Evolutionary conservation across 2,888 invertebrate genomes (phyloP), one percentile per base, ranked within the genome.

Genomic region (Cabera pusaria): DNA sequence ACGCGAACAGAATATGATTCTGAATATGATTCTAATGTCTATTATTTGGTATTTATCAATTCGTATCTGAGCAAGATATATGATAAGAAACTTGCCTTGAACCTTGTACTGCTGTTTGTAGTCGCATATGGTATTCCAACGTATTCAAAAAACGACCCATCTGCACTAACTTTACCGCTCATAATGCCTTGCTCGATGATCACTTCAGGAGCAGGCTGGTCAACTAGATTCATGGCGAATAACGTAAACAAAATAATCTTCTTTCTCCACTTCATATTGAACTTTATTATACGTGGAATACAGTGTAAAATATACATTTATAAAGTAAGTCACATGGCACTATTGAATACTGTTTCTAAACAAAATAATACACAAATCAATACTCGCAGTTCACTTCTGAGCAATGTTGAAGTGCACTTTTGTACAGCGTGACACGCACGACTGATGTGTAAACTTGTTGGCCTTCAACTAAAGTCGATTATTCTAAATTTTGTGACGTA

Each of bases 41-140:
- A 14, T 14, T 14, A 14, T 14, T 3, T 14, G 4, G 4, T 4
- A 4, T 14, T 14, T 4, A n/a, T 14, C 4, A 14, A 14, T 14
- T 14, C 3, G 4, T 4, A 14, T 14, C 14, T 14, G 3, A 14
- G 2, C 4, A 14, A 3, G 14, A 14, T 14, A 14, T 14, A 39
- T 25, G 34, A 22, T 44, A 33, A 29, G 3, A 39, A 35, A 55
- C 62, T 54, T 38, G 86, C 87, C 78, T 84, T 72, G 63, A 86
- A 86, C 52, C 84, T 64, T 16, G 65, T 72, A 18, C 56, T 72
- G 23, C 62, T 72, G 34, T 76, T 79, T 8, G 70, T 64, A 1
- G 75, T 74, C 5, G 78, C 85, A 31, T 87, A 87, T 1, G 86
- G 87, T 45, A 87, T 84, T 3, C 87, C 85, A 5, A 78, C 42